Evolutionary conservation across 2,797 vertebrate species (phyloP).

Genomic region (Geotria australis): DNA sequence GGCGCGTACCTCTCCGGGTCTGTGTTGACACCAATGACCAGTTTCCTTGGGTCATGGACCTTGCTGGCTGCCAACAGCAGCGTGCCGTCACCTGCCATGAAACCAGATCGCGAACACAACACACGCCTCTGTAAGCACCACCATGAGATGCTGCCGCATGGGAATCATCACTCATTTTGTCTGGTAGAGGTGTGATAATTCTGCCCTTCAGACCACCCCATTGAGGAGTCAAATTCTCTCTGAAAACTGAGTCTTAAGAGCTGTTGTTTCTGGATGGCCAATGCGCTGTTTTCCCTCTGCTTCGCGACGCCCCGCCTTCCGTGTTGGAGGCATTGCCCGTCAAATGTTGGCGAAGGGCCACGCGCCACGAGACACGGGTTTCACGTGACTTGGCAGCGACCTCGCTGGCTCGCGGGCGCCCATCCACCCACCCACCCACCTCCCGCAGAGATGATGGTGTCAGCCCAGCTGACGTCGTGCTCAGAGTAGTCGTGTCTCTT

Average conservation of each 20-base stretch:
- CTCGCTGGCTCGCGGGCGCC: neutral
- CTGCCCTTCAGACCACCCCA: no score
- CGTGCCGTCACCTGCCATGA: conserved; percentile 53
- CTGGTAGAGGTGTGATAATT: no score
- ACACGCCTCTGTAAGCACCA: no score
- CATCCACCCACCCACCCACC: conserved; percentile 15
- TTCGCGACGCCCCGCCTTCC: neutral
- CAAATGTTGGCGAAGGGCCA: no score
- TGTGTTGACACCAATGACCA: conserved; percentile 81
- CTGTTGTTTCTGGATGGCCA: no score
- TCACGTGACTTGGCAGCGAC: no score
- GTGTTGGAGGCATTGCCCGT: neutral
- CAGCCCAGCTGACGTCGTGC: conserved; percentile 68
- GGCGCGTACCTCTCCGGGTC: conserved; percentile 67
- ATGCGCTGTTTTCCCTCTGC: no score
- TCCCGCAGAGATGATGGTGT: conserved; percentile 75
- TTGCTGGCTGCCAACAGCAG: conserved; percentile 94
- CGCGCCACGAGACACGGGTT: neutral
- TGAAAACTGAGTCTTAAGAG: no score
- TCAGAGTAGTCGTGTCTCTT: conserved; percentile 63
- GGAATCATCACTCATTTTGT: no score
- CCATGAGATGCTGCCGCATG: no score
- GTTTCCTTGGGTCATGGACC: conserved; percentile 61
- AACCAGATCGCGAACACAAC: neutral
- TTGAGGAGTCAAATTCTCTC: no score